phyloP scores from a whole-genome alignment of 2,113 vertebrate genomes.

The Burhinus oedicnemus region DNA sequence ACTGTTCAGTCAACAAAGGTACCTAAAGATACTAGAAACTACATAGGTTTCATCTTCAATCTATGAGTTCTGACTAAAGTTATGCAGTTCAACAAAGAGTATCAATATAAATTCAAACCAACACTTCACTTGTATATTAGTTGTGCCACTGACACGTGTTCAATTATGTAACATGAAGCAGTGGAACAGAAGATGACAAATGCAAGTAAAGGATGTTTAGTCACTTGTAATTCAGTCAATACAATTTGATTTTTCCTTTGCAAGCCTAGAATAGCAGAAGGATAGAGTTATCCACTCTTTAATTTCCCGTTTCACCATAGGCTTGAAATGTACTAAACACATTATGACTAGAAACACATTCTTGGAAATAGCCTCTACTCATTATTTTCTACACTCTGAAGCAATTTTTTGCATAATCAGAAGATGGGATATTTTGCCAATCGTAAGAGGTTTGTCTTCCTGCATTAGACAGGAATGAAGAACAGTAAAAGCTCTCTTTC shows the following conservation, averaged over 20 bases:
- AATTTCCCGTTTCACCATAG: background rate
- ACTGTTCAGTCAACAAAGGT: background rate
- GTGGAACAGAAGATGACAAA: background rate
- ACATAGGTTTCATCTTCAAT: background rate
- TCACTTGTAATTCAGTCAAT: background rate
- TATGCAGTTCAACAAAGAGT: background rate
- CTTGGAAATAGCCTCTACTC: background rate
- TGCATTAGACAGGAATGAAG: background rate
- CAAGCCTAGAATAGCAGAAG: background rate
- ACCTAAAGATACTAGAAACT: background rate
- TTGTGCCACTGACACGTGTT: background rate
- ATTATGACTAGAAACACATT: background rate
- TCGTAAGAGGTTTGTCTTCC: background rate
- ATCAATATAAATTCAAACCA: background rate
- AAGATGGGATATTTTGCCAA: background rate
- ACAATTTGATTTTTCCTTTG: background rate
- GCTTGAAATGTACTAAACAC: background rate
- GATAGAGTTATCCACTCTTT: background rate
- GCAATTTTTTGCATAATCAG: background rate
- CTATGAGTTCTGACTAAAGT: background rate
- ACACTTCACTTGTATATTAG: background rate
- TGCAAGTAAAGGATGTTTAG: background rate
- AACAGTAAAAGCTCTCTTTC: background rate
- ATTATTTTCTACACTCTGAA: background rate
- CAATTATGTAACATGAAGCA: background rate